Percentiles rank a stretch among this genome's conserved stretches.
phyloP scores from a whole-genome alignment of 2,797 vertebrate genomes.

The Cyprinodon diabolis region DNA sequence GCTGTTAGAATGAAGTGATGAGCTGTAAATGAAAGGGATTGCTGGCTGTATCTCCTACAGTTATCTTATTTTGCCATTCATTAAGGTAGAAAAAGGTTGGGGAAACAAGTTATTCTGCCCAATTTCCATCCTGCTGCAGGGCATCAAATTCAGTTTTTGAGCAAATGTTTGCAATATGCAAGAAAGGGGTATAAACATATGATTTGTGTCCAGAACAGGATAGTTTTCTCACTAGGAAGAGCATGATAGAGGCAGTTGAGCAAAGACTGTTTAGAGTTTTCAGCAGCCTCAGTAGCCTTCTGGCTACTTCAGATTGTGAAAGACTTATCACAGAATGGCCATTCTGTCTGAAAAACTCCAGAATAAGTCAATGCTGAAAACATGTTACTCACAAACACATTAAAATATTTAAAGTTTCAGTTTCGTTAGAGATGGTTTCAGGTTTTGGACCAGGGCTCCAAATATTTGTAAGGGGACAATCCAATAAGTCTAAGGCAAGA shows the following conservation, averaged over 20 bases:
- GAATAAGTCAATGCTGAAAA: slow-evolving; percentile 62
- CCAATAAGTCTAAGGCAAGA: not conserved
- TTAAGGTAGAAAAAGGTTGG: slow-evolving; percentile 76
- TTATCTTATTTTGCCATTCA: slow-evolving; percentile 81
- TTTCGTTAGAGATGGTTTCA: slow-evolving; percentile 30
- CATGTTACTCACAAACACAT: slow-evolving; percentile 30
- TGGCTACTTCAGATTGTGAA: slow-evolving; percentile 74
- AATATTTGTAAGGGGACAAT: slow-evolving; percentile 4
- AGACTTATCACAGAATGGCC: slow-evolving; percentile 69
- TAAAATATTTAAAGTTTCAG: slow-evolving; percentile 40
- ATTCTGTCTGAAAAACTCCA: slow-evolving; percentile 57
- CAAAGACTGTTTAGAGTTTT: slow-evolving; percentile 75
- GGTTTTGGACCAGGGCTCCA: slow-evolving; percentile 35
- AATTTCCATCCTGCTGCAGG: slow-evolving; percentile 84
- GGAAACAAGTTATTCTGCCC: slow-evolving; percentile 83
- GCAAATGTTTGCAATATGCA: slow-evolving; percentile 75
- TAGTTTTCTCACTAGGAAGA: slow-evolving; percentile 81
- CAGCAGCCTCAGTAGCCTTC: slow-evolving; percentile 76
- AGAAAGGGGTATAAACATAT: slow-evolving; percentile 80
- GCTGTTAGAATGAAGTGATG: slow-evolving; percentile 70
- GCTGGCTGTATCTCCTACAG: slow-evolving; percentile 64
- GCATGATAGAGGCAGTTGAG: slow-evolving; percentile 51
- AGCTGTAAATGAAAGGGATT: slow-evolving; percentile 60
- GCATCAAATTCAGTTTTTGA: slow-evolving; percentile 89
- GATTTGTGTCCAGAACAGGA: slow-evolving; percentile 79